Evolutionary conservation across 2,888 invertebrate genomes (phyloP).

Genomic region (Copidosoma aretas): DNA sequence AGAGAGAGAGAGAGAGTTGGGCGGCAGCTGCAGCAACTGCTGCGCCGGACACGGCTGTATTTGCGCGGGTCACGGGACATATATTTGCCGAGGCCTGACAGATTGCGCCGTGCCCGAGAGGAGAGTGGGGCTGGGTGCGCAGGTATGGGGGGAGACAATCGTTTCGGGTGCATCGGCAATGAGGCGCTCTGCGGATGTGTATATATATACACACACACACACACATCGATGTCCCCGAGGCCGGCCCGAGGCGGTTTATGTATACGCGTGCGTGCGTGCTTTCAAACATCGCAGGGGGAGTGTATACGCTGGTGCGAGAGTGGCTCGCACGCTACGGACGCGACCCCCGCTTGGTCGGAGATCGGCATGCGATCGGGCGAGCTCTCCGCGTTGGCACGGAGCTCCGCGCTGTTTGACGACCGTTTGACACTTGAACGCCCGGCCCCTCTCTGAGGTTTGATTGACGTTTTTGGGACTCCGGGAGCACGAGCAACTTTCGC

Average conservation of each 20-base stretch:
- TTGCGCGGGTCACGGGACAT: neutral
- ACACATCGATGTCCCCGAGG: too few species aligned
- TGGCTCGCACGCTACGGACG: too few species aligned
- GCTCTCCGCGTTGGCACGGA: neutral
- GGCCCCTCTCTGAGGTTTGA: neutral
- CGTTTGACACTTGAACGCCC: neutral
- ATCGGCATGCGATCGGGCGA: too few species aligned
- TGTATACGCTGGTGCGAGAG: too few species aligned
- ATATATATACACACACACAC: too few species aligned
- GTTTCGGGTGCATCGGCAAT: conserved; percentile 5
- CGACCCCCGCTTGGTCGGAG: too few species aligned
- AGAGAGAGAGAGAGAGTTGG: neutral
- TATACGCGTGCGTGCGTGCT: too few species aligned
- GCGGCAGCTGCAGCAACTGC: neutral
- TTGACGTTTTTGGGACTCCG: too few species aligned
- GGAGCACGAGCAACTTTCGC: too few species aligned
- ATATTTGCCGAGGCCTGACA: conserved; percentile 9
- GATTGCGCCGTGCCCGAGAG: neutral
- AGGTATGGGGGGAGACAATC: neutral
- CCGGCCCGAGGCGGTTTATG: too few species aligned
- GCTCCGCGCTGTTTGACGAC: neutral
- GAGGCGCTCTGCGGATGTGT: neutral
- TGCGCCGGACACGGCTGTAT: neutral
- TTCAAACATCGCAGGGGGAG: too few species aligned
- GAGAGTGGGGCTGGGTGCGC: neutral